Evolutionary conservation across 2,888 invertebrate species (phyloP), one percentile per base, ranked within the genome.

Genomic region (Marronus borbonicus): DNA sequence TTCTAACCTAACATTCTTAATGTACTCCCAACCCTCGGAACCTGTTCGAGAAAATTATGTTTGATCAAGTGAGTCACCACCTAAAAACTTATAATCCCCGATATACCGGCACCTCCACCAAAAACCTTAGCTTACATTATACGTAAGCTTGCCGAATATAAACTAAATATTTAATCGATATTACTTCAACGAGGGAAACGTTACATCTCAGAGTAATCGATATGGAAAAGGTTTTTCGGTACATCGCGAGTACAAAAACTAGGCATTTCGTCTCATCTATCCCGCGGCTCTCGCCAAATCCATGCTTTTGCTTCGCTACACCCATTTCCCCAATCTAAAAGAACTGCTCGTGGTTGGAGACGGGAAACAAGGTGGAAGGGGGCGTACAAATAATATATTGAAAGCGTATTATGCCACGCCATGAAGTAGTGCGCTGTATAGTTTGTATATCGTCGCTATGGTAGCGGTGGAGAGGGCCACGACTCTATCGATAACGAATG

Each of bases 191-290:
- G 14, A 44, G 3, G 12, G 3, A 14, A 68, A 24, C 68, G 68
- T 14, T 50, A 44, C 44, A 8, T 36, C 28, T 14, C 39, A 17
- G 28, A 17, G 44, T 68, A 49, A 50, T 68, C 68, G 68, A 68
- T 68, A 20, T 14, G 68, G 8, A 20, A 28, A 14, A 24, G 68
- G 2, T 17, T 28, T 65, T 44, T 65, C n/a, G 7, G 36, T 10
- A 7, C 31, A n/a, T 64, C 20, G 2, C n/a, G n/a, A 24, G 20
- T 17, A 60, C 12, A 44, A 44, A 44, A 44, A 44, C 58, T 72
- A 72, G 70, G 17, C 55, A 28, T 50, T 69, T 52, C 69, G 69
- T 69, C 39, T 69, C n/a, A 12, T n/a, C 20, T 28, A 12, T n/a
- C 12, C 20, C 17, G 17, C 2, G 49, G 68, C 44, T 20, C 12